Conservation (phyloP, 1,140 invertebrate genomes). For the Brachionus koreanus region DNA sequence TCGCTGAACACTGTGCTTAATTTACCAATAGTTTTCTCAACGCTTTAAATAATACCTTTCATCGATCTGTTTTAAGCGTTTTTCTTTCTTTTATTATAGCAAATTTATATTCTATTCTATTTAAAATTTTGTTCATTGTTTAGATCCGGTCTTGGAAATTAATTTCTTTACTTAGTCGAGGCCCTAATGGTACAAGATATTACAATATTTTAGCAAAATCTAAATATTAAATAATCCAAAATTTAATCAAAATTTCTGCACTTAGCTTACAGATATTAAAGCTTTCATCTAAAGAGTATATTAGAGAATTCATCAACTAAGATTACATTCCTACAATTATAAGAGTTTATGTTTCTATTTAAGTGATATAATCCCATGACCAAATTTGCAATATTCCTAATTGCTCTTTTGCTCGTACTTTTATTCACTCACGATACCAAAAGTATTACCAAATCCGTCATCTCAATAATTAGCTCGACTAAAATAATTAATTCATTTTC, state of each 20-base stretch:
- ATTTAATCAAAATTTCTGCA: conserved; percentile 8
- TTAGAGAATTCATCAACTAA: neutral
- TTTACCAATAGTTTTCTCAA: neutral
- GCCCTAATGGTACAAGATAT: neutral
- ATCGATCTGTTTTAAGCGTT: neutral
- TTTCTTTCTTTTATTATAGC: neutral
- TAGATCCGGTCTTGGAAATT: neutral
- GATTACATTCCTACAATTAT: neutral
- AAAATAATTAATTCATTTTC: conserved; percentile 21
- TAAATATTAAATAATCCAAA: neutral
- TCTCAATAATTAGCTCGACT: neutral
- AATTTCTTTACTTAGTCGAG: neutral
- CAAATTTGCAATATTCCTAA: neutral
- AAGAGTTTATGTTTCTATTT: neutral
- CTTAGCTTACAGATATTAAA: neutral
- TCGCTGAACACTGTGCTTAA: neutral
- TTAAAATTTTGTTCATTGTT: neutral
- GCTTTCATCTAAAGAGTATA: neutral
- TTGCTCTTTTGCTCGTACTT: neutral
- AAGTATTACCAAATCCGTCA: neutral
- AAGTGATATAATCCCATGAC: conserved; percentile 1
- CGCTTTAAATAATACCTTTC: neutral
- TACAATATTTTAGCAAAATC: neutral
- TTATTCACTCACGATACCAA: neutral
- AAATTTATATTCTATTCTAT: neutral